Evolutionary conservation across 2,113 vertebrate species (phyloP).

Genomic region (Cettia cetti): DNA sequence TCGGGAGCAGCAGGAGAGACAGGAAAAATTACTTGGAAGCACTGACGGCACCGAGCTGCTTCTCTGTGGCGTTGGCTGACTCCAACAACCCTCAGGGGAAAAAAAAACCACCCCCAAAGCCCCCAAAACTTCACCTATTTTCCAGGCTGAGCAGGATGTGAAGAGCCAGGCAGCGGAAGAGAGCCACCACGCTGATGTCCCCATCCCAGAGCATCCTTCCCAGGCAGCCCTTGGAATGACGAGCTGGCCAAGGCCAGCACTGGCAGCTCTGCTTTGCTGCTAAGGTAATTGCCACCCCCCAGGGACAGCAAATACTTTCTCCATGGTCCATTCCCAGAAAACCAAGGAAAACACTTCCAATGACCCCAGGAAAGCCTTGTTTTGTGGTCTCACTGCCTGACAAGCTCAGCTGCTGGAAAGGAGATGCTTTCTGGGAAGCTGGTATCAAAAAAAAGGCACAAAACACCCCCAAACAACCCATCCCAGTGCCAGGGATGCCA

Average conservation of each 20-base stretch:
- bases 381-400: not conserved
- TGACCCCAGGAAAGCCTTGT: not conserved
- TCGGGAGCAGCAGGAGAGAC: not conserved
- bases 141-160: not conserved
- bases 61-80: fast-evolving
- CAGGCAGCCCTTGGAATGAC: not conserved
- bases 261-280: not conserved
- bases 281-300: not conserved
- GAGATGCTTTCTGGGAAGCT: fast-evolving
- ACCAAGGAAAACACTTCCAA: not conserved
- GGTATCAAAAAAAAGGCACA: too few relatives aligned
- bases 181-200: not conserved
- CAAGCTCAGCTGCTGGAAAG: not conserved
- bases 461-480: not conserved
- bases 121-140: not conserved
- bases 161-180: not conserved
- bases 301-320: not conserved
- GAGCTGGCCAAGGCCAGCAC: not conserved
- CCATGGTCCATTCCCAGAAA: not conserved
- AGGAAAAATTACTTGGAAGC: not conserved
- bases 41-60: not conserved
- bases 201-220: not conserved
- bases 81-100: not conserved
- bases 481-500: fast-evolving
- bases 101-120: not conserved